Evolutionary conservation across 2,888 invertebrate genomes (phyloP).

Genomic region (Steinernema scapterisci): DNA sequence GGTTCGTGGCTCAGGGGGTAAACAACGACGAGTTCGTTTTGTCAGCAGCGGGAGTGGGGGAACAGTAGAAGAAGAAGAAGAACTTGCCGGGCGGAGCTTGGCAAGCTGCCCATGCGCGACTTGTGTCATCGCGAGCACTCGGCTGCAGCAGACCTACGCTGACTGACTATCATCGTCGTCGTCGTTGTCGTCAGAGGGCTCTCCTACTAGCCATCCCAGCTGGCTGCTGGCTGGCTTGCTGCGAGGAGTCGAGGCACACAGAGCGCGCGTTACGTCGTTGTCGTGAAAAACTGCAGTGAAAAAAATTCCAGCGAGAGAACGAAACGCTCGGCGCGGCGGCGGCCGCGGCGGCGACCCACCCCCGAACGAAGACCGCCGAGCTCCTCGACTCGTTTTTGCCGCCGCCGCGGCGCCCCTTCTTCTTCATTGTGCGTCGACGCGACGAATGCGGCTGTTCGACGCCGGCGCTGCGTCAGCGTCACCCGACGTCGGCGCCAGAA

Average conservation of each 20-base stretch:
- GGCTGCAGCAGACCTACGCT: background rate
- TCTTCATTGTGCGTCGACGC: constrained; percentile 11
- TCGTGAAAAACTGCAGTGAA: constrained; percentile 19
- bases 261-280: constrained; percentile 4
- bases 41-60: constrained; percentile 2
- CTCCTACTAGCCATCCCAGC: background rate
- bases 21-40: constrained; percentile 18
- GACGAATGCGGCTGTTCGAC: constrained; percentile 8
- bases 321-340: background rate
- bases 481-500: background rate
- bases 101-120: constrained; percentile 20
- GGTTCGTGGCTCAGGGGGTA: background rate
- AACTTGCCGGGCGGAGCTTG: constrained; percentile 2
- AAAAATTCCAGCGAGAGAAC: constrained; percentile 10
- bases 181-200: constrained; percentile 3
- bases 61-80: background rate
- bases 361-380: constrained; percentile 10
- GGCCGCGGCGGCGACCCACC: background rate
- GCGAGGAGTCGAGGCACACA: no score
- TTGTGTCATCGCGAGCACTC: constrained; percentile 7
- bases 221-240: background rate
- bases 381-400: constrained; percentile 19
- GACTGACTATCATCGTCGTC: constrained; percentile 19
- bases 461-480: constrained; percentile 15
- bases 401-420: constrained; percentile 13